Evolutionary conservation across 2,113 vertebrate genomes (phyloP), one percentile per base, ranked within the genome.

Genomic region (Micronisus gabar): DNA sequence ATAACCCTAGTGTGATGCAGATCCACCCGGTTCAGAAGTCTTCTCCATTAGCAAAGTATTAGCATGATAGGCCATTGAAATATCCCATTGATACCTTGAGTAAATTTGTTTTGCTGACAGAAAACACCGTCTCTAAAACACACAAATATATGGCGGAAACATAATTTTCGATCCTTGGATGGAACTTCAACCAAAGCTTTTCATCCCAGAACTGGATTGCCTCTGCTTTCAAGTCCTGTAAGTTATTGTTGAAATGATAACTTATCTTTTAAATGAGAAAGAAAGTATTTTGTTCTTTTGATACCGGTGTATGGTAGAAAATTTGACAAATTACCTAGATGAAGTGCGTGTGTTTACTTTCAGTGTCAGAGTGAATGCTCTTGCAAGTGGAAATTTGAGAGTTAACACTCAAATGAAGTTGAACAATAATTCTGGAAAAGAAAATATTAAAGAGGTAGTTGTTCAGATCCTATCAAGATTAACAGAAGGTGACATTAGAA

Each of bases 161-260:
- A 99, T 94, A 98, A 98, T 95, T 99, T 98, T 96, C 99, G 98
- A 97, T 99, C 99, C 52, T 98, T 99, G 95, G 99, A 99, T 72
- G 98, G 98, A 88, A 99, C 98, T 6, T 98, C 98, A 79, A 99
- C 99, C 56, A 99, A 99, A 98, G 99, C 99, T 96, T 99, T 99
- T 97, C 99, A 99, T 95, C 99, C 99, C 71, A 99, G 98, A 96
- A 99, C 99, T 90, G 99, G 99, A 88, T 98, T 99, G 95, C 99
- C 99, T 97, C 99, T 99, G 81, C 99, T 99, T 95, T 99, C 99
- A 91, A 99, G 99, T 96, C 99, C 99, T 61, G 99, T 99, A 98
- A 98, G 98, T 98, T 65, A 47, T 10, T 76, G 38, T 81, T 85
- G 25, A 74, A 61, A 53, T 88, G 73, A 25, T 38, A 43, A 61